Evolutionary conservation across 2,113 vertebrate species (phyloP).

Genomic region (Halcyon malimbica): DNA sequence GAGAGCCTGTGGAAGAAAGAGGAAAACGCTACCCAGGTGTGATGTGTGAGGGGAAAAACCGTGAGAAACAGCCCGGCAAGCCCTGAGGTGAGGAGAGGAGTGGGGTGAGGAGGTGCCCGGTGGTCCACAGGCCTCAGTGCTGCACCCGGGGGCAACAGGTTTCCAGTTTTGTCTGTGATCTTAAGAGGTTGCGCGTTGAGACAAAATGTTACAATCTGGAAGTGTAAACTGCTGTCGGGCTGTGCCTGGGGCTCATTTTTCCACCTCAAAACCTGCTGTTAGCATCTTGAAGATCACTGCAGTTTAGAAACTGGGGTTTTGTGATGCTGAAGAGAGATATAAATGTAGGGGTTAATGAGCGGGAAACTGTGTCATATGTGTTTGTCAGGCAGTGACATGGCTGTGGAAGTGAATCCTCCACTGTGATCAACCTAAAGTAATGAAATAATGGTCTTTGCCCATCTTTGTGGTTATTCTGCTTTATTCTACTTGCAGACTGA

Average conservation of each 20-base stretch:
- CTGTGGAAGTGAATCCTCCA: not conserved
- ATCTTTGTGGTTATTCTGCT: not conserved
- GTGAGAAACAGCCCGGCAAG: not conserved
- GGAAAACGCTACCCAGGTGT: too few relatives aligned
- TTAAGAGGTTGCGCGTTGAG: not conserved
- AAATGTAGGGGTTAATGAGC: not conserved
- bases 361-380: not conserved
- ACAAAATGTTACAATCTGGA: not conserved
- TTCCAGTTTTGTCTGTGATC: not conserved
- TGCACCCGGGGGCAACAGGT: too few relatives aligned
- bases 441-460: not conserved
- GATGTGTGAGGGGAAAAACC: not conserved
- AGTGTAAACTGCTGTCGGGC: accelerated
- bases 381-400: not conserved
- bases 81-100: not conserved
- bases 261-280: not conserved
- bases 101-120: not conserved
- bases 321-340: not conserved
- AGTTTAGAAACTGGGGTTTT: not conserved
- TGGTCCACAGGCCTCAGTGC: not conserved
- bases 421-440: not conserved
- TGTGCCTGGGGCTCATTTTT: not conserved
- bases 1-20: not conserved
- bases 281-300: not conserved
- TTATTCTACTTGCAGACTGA: not conserved